Conservation (phyloP, 2,797 vertebrate genomes). For the Myotis planiceps region DNA sequence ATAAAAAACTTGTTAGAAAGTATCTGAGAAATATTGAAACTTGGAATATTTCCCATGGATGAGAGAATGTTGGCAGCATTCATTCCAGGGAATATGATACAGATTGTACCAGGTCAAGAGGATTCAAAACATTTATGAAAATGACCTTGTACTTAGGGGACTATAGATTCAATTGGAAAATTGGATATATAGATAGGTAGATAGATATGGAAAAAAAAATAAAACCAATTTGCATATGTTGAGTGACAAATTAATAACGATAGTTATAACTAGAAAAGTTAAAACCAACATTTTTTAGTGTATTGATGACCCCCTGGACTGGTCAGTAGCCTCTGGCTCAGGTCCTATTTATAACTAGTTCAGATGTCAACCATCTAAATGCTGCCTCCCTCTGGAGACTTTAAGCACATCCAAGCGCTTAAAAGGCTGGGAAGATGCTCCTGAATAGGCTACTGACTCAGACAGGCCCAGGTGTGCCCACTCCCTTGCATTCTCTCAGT, state of each 20-base stretch:
- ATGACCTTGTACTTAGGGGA: background rate
- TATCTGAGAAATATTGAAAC: background rate
- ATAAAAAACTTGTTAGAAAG: conserved; percentile 9
- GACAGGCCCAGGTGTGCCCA: rapidly evolving
- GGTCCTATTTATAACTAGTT: background rate
- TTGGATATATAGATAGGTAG: background rate
- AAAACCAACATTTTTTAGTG: background rate
- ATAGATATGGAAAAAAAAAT: background rate
- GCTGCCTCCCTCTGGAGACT: background rate
- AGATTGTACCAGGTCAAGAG: background rate
- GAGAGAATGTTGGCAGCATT: background rate
- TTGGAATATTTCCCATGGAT: background rate
- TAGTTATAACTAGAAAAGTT: background rate
- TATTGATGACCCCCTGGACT: background rate
- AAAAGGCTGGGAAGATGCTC: background rate
- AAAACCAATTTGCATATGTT: background rate
- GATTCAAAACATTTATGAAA: background rate
- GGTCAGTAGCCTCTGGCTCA: background rate
- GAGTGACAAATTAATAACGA: background rate
- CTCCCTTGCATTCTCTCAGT: rapidly evolving
- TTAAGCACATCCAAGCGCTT: background rate
- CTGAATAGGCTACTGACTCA: background rate
- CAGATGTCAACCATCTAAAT: background rate
- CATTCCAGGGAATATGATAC: background rate
- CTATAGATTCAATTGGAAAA: background rate